phyloP scores from a whole-genome alignment of 2,113 vertebrate genomes.

The Boleophthalmus pectinirostris region DNA sequence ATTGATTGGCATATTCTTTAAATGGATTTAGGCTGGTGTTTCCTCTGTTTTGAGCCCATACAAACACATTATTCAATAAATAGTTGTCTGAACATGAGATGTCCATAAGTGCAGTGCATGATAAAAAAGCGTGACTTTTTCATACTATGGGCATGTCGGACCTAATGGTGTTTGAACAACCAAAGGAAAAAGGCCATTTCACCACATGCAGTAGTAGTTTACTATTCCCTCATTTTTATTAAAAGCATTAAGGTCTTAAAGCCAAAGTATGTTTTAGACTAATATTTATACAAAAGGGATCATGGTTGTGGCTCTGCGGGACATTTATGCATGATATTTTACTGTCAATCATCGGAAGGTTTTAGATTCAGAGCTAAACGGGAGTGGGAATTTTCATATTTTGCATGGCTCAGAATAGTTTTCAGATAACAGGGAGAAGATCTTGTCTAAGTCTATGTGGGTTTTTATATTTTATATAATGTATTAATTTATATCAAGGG shows the following conservation, averaged over 20 bases:
- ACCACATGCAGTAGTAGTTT: slow-evolving; percentile 21
- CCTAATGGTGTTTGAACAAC: slow-evolving; percentile 59
- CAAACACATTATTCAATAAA: slow-evolving; percentile 39
- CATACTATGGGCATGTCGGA: slow-evolving; percentile 50
- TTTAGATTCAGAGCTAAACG: slow-evolving; percentile 24
- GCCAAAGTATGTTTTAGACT: slow-evolving; percentile 63
- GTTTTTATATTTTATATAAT: slow-evolving; percentile 64
- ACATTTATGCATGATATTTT: slow-evolving; percentile 59
- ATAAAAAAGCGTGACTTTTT: slow-evolving; percentile 33
- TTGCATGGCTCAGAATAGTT: slow-evolving; percentile 64
- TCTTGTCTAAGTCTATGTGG: slow-evolving; percentile 50
- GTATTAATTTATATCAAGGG: slow-evolving; percentile 61
- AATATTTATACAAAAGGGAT: slow-evolving; percentile 24
- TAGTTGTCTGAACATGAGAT: slow-evolving; percentile 26
- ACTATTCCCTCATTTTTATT: slow-evolving; percentile 20
- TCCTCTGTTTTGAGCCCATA: slow-evolving; percentile 53
- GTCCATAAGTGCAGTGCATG: slow-evolving; percentile 61
- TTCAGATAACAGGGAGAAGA: slow-evolving; percentile 35
- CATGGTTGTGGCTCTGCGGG: slow-evolving; percentile 37
- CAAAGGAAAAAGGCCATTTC: slow-evolving; percentile 61
- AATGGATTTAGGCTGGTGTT: slow-evolving; percentile 15
- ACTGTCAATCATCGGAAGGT: slow-evolving; percentile 35
- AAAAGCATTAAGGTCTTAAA: slow-evolving; percentile 51
- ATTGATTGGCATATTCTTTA: slow-evolving; percentile 17
- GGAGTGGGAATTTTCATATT: slow-evolving; percentile 47